phyloP scores from a whole-genome alignment of 2,113 vertebrate genomes.

The Hemibagrus wyckioides region DNA sequence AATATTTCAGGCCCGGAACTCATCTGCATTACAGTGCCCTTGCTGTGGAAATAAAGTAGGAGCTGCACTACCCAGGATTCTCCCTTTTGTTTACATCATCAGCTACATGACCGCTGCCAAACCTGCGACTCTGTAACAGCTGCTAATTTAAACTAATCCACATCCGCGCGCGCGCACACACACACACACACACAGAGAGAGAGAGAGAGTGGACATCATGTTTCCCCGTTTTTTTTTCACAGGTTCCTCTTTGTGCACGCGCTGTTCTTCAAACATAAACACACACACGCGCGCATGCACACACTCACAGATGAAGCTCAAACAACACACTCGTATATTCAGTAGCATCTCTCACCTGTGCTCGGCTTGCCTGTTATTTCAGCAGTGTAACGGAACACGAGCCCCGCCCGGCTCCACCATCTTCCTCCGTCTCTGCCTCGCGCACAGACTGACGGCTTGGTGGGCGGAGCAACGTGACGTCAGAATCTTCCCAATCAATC shows the following conservation, averaged over 20 bases:
- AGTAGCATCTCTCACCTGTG: conserved; percentile 61
- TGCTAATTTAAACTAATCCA: neutral
- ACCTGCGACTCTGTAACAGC: neutral
- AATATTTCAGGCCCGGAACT: conserved; percentile 6
- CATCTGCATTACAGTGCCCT: conserved; percentile 4
- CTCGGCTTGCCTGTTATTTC: conserved; percentile 39
- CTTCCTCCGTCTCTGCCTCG: conserved; percentile 58
- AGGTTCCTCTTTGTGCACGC: neutral
- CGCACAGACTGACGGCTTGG: conserved; percentile 12
- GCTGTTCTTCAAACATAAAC: neutral
- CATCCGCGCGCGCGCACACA: neutral
- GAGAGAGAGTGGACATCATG: neutral
- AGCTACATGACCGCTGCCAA: neutral
- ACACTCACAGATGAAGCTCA: neutral
- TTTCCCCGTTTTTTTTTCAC: neutral
- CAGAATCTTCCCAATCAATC: neutral
- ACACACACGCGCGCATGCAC: neutral
- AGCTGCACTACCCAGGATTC: neutral
- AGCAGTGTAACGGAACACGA: conserved; percentile 57
- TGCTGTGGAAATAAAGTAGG: neutral
- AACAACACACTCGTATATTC: neutral
- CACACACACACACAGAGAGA: neutral
- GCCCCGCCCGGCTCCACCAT: conserved; percentile 67
- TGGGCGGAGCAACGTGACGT: conserved; percentile 3
- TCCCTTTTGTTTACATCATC: conserved; percentile 14